Evolutionary conservation across 1,140 invertebrate species (phyloP), one percentile per base, ranked within the genome.

Genomic region (Drosophila pallidifrons): DNA sequence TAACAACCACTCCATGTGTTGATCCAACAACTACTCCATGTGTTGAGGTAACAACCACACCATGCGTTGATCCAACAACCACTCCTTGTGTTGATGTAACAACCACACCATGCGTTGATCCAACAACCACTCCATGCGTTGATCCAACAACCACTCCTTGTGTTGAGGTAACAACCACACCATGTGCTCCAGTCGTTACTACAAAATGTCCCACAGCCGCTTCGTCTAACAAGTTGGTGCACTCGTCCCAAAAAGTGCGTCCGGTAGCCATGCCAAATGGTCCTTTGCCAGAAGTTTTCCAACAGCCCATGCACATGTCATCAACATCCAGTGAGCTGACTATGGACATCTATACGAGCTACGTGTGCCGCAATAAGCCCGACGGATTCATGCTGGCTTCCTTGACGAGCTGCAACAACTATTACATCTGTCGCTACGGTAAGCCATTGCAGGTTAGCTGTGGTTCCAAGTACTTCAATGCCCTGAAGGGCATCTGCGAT

Each of bases 351-450:
- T 88, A 88, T 65, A 88, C 83, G 0, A 78, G 55, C 52, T 78
- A 78, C 28, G 90, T 81, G 35, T 91, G 90, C 74, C 72, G 61
- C 3, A 79, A 63, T n/a, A 91, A 91, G 68, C 76, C 82, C 46
- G 81, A 90, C 45, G 90, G 90, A 11, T 91, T 91, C 54, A 77
- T 91, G 82, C 16, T 91, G 43, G 80, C 91, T 5, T 91, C 91
- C 4, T 51, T 86, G 46, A 88, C 71, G 51, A 91, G 82, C 61
- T 91, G 91, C 68, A 88, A 78, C 60, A 74, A 91, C 54, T 91
- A 91, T 51, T 91, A 85, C 47, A 88, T 91, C 64, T 91, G 91
- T 47, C 90, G 83, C 32, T 85, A 85, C 30, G 82, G 77, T 16
- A 65, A 76, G 5, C 81, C 91, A 0, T 32, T 91, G 25, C 75